A percentile compares a stretch with the other conserved stretches of the same genome.
phyloP scores from a whole-genome alignment of 2,797 vertebrate genomes.

The Ctenopoma kingsleyae region DNA sequence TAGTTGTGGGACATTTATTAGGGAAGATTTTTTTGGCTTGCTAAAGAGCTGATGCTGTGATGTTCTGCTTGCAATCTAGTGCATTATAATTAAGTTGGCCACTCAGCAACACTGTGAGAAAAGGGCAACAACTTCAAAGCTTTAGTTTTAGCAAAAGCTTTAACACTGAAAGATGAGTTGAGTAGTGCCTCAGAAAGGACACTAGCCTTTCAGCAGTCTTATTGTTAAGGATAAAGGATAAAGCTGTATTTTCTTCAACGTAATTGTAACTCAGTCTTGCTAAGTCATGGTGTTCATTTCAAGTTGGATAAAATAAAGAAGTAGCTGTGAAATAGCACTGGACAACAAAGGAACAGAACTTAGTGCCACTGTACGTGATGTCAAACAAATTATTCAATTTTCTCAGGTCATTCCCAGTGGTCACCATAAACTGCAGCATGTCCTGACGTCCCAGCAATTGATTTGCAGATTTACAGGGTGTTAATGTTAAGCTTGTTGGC shows the following conservation, averaged over 20 bases:
- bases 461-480: constrained; percentile 51
- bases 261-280: too few species aligned
- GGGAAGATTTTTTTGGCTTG: constrained; percentile 71
- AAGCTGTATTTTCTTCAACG: not conserved
- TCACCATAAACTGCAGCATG: constrained; percentile 16
- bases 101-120: constrained; percentile 53
- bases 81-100: constrained; percentile 69
- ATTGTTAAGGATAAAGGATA: not conserved
- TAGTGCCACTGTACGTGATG: too few species aligned
- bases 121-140: constrained; percentile 39
- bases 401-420: constrained; percentile 2
- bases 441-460: constrained; percentile 28
- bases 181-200: constrained; percentile 19
- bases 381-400: too few species aligned
- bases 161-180: constrained; percentile 18
- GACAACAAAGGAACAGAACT: too few species aligned
- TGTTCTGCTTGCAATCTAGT: constrained; percentile 33
- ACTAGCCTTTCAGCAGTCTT: constrained; percentile 1
- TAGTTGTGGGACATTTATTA: constrained; percentile 50
- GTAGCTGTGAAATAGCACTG: too few species aligned
- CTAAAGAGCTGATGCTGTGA: constrained; percentile 61
- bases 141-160: constrained; percentile 56
- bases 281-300: too few species aligned
- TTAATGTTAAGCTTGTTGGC: constrained; percentile 59
- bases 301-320: too few species aligned